Conservation (phyloP, 2,113 vertebrate genomes). For the Menidia beryllina region DNA sequence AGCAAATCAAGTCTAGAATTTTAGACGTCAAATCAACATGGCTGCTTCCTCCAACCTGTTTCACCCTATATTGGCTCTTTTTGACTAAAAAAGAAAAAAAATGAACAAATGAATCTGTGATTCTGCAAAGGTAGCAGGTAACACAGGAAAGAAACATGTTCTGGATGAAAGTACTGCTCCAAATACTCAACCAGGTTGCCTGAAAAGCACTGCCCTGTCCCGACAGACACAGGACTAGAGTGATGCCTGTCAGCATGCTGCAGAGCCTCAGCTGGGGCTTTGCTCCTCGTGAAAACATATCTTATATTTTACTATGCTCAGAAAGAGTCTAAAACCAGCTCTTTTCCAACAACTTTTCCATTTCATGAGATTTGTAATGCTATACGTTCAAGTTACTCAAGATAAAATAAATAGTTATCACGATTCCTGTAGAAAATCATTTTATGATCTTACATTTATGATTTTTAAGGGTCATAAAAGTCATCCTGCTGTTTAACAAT, state of each 20-base stretch:
- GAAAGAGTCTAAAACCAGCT: conserved; percentile 23
- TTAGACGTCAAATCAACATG: not conserved
- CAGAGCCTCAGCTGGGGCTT: conserved; percentile 26
- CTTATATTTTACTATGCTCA: conserved; percentile 54
- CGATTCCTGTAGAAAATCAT: conserved; percentile 6
- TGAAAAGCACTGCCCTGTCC: conserved; percentile 22
- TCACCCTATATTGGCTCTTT: not conserved
- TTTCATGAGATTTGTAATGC: conserved; percentile 14
- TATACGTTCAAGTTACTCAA: conserved; percentile 17
- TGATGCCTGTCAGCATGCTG: conserved; percentile 36
- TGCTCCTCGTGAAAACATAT: conserved; percentile 42
- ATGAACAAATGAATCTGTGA: not conserved
- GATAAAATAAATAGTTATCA: conserved; percentile 8
- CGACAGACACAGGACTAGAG: conserved; percentile 36
- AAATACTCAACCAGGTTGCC: conserved; percentile 19
- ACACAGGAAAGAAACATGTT: conserved; percentile 4
- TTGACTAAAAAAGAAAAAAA: not conserved
- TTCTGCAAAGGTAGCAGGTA: conserved; percentile 25
- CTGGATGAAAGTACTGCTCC: conserved; percentile 26
- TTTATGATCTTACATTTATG: conserved; percentile 12
- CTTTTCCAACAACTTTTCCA: conserved; percentile 7
- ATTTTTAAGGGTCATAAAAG: conserved; percentile 7
- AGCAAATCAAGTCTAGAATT: not conserved
- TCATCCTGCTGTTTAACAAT: conserved; percentile 29
- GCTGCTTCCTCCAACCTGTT: not conserved